These are phyloP conservation scores for Coregonus ussuriensis DNA, from an alignment of 2,797 vertebrate species.

Conservation along the genomic window DNA sequence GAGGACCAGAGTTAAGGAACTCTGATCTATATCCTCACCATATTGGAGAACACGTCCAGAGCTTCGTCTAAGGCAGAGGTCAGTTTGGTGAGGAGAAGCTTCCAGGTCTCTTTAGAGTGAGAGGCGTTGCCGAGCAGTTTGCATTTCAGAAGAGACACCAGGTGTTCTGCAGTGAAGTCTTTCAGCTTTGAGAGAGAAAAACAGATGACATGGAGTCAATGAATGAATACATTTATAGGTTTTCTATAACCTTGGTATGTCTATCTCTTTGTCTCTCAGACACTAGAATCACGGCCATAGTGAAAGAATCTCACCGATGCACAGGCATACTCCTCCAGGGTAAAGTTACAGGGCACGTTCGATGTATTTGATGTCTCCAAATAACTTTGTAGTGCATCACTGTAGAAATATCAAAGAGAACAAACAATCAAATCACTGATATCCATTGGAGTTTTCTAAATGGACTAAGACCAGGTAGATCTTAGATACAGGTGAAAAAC, in stretches of 20 bases:
- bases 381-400: slow-evolving; percentile 19
- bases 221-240: slow-evolving; percentile 1
- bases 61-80: slow-evolving; percentile 59
- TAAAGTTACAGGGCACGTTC: slow-evolving; percentile 17
- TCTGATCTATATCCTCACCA: slow-evolving; percentile 17
- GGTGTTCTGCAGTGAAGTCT: slow-evolving; percentile 7
- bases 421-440: not conserved
- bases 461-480: not conserved
- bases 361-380: not conserved
- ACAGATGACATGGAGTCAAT: not conserved
- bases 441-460: not conserved
- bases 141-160: slow-evolving; percentile 24
- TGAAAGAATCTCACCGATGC: slow-evolving; percentile 26
- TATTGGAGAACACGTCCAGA: slow-evolving; percentile 58
- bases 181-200: not conserved
- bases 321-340: slow-evolving; percentile 25
- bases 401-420: not conserved
- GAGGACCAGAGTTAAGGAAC: not conserved
- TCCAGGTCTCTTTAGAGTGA: slow-evolving; percentile 65
- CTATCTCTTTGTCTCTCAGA: slow-evolving; percentile 31
- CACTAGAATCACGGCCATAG: not conserved
- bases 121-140: slow-evolving; percentile 49
- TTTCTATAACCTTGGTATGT: not conserved
- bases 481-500: not conserved
- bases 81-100: slow-evolving; percentile 64